Percentiles rank a stretch among this genome's conserved stretches.
Conservation (phyloP, 2,888 invertebrate species). For the Pyrrhia umbra region DNA sequence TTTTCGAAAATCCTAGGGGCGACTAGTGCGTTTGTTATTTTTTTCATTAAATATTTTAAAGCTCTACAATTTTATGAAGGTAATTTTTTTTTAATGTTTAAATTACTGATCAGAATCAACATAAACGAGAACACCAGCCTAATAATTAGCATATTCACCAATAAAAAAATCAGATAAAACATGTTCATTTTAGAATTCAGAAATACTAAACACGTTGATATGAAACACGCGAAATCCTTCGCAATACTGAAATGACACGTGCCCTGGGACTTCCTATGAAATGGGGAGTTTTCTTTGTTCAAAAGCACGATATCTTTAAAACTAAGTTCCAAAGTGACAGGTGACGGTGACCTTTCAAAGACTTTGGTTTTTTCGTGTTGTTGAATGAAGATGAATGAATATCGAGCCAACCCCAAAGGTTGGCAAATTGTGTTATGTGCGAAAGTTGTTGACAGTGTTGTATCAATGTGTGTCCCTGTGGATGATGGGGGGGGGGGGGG, state of each 20-base stretch:
- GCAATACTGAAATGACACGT: constrained; percentile 8
- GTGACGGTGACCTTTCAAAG: constrained; percentile 37
- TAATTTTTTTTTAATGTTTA: too few relatives aligned
- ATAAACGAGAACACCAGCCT: too few relatives aligned
- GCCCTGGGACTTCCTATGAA: constrained; percentile 12
- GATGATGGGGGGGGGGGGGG: not conserved
- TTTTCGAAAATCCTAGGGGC: too few relatives aligned
- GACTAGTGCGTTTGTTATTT: too few relatives aligned
- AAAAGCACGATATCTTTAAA: constrained; percentile 28
- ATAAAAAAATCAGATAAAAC: too few relatives aligned
- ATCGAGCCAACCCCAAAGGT: constrained; percentile 15
- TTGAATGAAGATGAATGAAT: constrained; percentile 51
- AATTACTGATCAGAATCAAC: too few relatives aligned
- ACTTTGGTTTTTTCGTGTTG: constrained; percentile 27
- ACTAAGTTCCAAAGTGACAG: constrained; percentile 32
- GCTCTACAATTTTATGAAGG: too few relatives aligned
- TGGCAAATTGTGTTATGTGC: constrained; percentile 21
- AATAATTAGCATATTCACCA: too few relatives aligned
- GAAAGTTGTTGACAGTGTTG: constrained; percentile 32
- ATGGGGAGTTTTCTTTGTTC: not conserved
- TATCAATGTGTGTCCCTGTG: constrained; percentile 23
- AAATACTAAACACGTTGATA: not conserved
- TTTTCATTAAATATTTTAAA: too few relatives aligned
- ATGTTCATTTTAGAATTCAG: too few relatives aligned
- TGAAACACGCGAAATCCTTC: not conserved